A percentile compares a stretch with the other conserved stretches of the same genome.
Evolutionary conservation across 2,888 invertebrate genomes (phyloP).

Genomic region (Pandemis corylana): DNA sequence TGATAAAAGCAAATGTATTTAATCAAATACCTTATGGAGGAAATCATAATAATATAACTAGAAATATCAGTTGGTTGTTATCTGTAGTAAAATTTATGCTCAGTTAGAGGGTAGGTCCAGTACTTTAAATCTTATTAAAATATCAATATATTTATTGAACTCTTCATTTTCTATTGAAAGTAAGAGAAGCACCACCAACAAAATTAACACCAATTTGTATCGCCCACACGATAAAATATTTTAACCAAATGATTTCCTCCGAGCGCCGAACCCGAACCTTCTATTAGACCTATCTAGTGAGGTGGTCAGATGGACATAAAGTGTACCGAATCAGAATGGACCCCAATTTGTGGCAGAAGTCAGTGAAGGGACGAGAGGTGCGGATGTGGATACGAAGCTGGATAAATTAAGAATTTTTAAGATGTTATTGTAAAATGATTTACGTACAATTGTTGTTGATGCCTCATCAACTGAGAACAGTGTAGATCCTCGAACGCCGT

Average conservation of each 20-base stretch:
- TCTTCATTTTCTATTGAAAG: not conserved
- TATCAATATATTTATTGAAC: too few relatives aligned
- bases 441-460: too few relatives aligned
- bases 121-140: too few relatives aligned
- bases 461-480: too few relatives aligned
- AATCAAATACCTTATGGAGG: too few relatives aligned
- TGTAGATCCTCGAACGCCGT: too few relatives aligned
- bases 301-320: constrained; percentile 30
- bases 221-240: constrained; percentile 10
- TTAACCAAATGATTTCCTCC: constrained; percentile 25
- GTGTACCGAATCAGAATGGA: constrained; percentile 49
- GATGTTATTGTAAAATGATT: not conserved
- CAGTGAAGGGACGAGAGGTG: not conserved
- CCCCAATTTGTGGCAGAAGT: constrained; percentile 49
- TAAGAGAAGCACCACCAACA: not conserved
- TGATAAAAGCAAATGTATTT: too few relatives aligned
- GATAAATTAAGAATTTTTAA: not conserved
- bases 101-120: too few relatives aligned
- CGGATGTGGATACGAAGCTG: constrained; percentile 1
- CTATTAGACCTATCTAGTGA: constrained; percentile 32
- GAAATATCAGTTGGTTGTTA: too few relatives aligned
- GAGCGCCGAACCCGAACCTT: constrained; percentile 19
- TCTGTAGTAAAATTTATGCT: too few relatives aligned
- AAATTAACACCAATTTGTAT: not conserved
- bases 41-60: too few relatives aligned